Percentiles rank a stretch among this genome's conserved stretches.
These are phyloP conservation scores for Polydesmus complanatus DNA, from an alignment of 2,888 invertebrate genomes.

Conservation along the genomic window DNA sequence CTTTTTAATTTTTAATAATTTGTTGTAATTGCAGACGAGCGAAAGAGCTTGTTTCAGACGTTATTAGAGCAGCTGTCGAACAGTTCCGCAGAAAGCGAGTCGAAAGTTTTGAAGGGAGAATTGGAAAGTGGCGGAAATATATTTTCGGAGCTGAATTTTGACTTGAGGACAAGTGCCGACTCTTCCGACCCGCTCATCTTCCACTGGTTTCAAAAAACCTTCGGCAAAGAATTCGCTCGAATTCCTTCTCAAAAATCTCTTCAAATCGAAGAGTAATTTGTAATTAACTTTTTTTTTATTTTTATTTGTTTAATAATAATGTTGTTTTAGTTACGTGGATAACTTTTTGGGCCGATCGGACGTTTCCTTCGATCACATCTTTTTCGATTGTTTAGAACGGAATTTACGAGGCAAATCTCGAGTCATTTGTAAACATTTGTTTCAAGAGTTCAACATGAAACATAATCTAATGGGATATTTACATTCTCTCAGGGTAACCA, in stretches of 20 bases:
- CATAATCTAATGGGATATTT: constrained; percentile 37
- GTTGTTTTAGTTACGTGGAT: no score
- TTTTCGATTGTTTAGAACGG: not conserved
- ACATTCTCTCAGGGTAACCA: constrained; percentile 35
- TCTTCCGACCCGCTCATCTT: not conserved
- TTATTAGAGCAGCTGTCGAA: no score
- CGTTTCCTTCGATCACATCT: not conserved
- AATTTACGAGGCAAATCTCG: not conserved
- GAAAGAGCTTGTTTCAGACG: not conserved
- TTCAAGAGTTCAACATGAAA: constrained; percentile 34
- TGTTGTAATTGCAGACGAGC: not conserved
- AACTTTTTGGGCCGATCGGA: no score
- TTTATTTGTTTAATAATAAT: no score
- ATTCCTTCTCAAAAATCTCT: no score
- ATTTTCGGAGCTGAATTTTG: no score
- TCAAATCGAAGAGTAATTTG: not conserved
- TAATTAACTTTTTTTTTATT: not conserved
- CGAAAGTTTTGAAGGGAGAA: not conserved
- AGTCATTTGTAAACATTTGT: constrained; percentile 6
- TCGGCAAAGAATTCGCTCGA: not conserved
- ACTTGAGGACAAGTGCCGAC: not conserved
- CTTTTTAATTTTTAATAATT: not conserved
- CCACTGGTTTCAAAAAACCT: not conserved
- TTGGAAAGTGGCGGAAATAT: not conserved
- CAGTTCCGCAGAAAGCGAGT: not conserved